These are phyloP conservation scores for Drosophila demipolita DNA, from an alignment of 2,888 invertebrate species.

Conservation along the genomic window DNA sequence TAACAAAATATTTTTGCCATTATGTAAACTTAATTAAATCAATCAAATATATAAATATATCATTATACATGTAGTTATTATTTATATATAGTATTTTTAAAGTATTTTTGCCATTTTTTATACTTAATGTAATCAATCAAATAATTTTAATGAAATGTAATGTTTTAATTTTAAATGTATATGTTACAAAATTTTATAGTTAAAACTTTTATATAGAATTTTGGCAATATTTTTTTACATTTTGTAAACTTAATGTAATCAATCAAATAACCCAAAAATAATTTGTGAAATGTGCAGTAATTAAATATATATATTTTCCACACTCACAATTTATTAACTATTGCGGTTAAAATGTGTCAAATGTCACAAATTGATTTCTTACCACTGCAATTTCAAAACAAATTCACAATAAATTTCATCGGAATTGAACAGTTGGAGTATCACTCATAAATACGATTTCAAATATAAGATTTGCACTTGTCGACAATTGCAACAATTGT, in stretches of 20 bases:
- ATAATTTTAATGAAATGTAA: no score
- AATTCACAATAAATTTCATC: conserved; percentile 26
- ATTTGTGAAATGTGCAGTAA: not conserved
- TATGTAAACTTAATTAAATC: no score
- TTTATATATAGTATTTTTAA: no score
- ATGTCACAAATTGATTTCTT: not conserved
- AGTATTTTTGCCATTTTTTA: no score
- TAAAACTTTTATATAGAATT: not conserved
- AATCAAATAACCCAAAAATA: not conserved
- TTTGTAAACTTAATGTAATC: not conserved
- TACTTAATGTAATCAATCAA: no score
- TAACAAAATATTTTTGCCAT: no score
- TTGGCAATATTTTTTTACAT: rapidly evolving
- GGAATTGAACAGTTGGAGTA: conserved; percentile 11
- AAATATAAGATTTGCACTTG: conserved; percentile 58
- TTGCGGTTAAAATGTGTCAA: conserved; percentile 18
- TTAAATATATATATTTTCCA: not conserved
- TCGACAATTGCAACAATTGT: conserved; percentile 63
- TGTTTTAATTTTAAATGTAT: no score
- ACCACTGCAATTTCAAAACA: conserved; percentile 18
- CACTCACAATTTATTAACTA: not conserved
- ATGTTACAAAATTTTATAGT: no score
- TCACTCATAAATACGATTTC: conserved; percentile 62
- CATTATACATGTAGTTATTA: no score
- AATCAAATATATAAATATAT: no score